Conservation (phyloP, 2,113 vertebrate species). For the Saguinus midas region DNA sequence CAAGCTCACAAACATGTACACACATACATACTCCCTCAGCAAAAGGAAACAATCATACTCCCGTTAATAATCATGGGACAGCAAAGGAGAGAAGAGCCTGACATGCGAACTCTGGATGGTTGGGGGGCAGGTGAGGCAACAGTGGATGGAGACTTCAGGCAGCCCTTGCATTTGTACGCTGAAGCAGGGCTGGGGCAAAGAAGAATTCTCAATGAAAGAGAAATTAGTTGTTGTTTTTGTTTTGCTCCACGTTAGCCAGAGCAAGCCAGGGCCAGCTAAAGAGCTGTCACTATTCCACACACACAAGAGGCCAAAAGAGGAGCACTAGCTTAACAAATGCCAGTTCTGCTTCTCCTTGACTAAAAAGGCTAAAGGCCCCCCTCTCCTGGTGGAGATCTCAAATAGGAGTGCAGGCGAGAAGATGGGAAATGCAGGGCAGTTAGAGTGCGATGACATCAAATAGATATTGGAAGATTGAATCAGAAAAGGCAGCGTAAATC, state of each 20-base stretch:
- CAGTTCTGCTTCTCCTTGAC: constrained; percentile 36
- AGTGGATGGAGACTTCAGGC: constrained; percentile 62
- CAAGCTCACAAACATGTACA: constrained; percentile 69
- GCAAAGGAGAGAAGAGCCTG: constrained; percentile 62
- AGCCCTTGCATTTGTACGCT: neutral
- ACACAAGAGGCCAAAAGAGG: constrained; percentile 43
- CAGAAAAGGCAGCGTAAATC: neutral
- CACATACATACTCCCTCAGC: constrained; percentile 7
- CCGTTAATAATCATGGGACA: constrained; percentile 78
- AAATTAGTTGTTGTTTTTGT: constrained; percentile 32
- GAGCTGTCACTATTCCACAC: neutral
- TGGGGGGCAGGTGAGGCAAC: constrained; percentile 53
- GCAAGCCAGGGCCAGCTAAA: neutral
- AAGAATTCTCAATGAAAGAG: neutral
- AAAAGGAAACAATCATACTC: constrained; percentile 78
- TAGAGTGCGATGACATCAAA: neutral
- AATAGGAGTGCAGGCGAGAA: constrained; percentile 45
- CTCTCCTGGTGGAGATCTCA: constrained; percentile 84
- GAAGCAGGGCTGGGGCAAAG: neutral
- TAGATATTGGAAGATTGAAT: neutral
- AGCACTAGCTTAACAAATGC: constrained; percentile 24
- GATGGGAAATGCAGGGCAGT: neutral
- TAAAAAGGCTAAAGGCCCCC: constrained; percentile 83
- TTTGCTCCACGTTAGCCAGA: constrained; percentile 47
- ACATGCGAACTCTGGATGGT: neutral